Base-by-base conservation (phyloP, 2,113 vertebrate species). In the Eulacestoma nigropectus region DNA sequence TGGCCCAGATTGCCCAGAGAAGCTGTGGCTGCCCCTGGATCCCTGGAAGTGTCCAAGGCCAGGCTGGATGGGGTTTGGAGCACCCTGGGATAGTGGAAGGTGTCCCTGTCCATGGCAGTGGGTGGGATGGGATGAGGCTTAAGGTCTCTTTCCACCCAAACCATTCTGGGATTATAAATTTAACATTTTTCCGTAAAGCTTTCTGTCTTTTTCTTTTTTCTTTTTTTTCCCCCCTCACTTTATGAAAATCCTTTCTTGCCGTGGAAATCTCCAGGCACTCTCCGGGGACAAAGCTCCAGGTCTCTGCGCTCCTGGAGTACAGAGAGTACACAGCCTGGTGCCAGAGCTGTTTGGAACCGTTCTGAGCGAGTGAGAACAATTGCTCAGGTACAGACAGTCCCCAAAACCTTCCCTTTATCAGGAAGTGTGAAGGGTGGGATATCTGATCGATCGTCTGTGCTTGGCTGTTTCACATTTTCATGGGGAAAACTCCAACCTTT, bases 41-140 rank as follows among this genome's bases (percentile, higher is more conserved):
- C 57, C 17, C 85, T 88, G 85, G 42, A 1, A 56, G 32, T 56
- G 49, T 16, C 41, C 67, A 26, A 64, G 75, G 32, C 35, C 20
- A 42, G 41, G n/a, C 0, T 79, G n/a, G 56, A 63, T 0, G 0
- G 39, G 11, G 2, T 2, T 56, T 56, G 32, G 32, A 80, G 1
- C 26, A 64, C 0, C 2, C 11, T 57, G 59, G 35, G 11, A 0
- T 0, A 16, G 21, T 50, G 67, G 35, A 1, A 64, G 4, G 0
- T 50, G 67, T 57, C 57, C 42, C 42, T 88, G 32, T 2, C 41
- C 26, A 13, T 37, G 32, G 7, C 6, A 50, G 3, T 9, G 32
- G 3, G 1, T 22, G 59, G 18, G 1, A 7, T 2, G 4, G 2
- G 17, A 50, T 59, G 27, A 7, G 1, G 2, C 44, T 59, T 25